These are phyloP conservation scores for Caranx melampygus DNA, from an alignment of 2,113 vertebrate species.

Conservation along the genomic window DNA sequence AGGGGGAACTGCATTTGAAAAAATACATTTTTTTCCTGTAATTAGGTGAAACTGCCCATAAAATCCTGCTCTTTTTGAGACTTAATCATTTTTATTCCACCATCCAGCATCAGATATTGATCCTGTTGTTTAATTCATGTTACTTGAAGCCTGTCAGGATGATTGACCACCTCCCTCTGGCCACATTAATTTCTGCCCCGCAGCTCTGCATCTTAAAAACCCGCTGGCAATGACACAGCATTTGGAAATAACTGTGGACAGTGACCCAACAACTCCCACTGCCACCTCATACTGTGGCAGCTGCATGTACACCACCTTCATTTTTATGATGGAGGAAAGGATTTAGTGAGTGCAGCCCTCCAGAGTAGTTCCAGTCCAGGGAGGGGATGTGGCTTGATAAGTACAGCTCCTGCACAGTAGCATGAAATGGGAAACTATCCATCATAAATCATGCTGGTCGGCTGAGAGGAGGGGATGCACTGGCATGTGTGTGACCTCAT, in stretches of 20 bases:
- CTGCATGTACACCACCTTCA: conserved; percentile 19
- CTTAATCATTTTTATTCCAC: neutral
- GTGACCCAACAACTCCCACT: conserved; percentile 1
- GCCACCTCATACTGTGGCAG: neutral
- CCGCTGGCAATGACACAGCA: conserved; percentile 3
- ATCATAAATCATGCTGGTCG: conserved; percentile 43
- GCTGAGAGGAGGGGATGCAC: conserved; percentile 19
- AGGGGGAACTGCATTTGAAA: neutral
- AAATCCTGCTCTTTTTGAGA: conserved; percentile 9
- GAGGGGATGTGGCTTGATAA: conserved; percentile 36
- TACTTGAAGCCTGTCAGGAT: conserved; percentile 46
- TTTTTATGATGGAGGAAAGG: conserved; percentile 40
- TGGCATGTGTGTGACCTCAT: conserved; percentile 1
- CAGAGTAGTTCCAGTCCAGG: conserved; percentile 17
- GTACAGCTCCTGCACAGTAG: conserved; percentile 36
- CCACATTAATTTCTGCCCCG: conserved; percentile 33
- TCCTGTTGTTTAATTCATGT: conserved; percentile 51
- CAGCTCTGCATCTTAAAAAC: conserved; percentile 1
- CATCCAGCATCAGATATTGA: conserved; percentile 15
- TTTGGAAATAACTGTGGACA: conserved; percentile 17
- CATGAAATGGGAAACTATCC: conserved; percentile 65
- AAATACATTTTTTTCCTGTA: neutral
- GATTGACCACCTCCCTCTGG: conserved; percentile 39
- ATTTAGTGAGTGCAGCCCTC: conserved; percentile 50
- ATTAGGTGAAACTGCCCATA: conserved; percentile 7